phyloP scores from a whole-genome alignment of 2,113 vertebrate species.

The human region DNA sequence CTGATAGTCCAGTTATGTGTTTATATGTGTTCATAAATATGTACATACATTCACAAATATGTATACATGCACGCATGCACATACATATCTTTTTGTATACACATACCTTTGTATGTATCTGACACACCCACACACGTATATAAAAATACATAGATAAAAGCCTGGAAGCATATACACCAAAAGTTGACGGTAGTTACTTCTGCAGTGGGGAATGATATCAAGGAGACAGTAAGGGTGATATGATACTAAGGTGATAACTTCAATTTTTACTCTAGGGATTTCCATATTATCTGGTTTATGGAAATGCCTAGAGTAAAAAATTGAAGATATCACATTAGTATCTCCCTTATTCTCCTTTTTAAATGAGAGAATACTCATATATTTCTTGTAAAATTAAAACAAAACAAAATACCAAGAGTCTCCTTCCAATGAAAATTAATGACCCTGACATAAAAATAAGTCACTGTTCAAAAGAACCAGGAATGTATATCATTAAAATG shows the following conservation, averaged over 20 bases:
- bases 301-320: constrained; percentile 5
- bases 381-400: neutral
- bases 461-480: neutral
- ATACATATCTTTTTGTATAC: neutral
- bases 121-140: neutral
- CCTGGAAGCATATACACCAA: neutral
- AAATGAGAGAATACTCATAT: neutral
- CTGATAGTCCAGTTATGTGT: neutral
- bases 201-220: neutral
- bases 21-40: neutral
- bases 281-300: neutral
- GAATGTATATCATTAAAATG: neutral
- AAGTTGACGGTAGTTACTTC: neutral
- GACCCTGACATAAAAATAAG: neutral
- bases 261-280: neutral
- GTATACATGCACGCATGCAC: neutral
- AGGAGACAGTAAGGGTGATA: neutral
- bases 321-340: neutral
- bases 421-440: neutral
- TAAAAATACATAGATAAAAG: neutral
- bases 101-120: neutral
- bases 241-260: neutral
- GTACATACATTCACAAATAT: neutral
- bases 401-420: neutral
- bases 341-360: neutral